Evolutionary conservation across 2,797 vertebrate species (phyloP).

Genomic region (Ptychobarbus kaznakovi): DNA sequence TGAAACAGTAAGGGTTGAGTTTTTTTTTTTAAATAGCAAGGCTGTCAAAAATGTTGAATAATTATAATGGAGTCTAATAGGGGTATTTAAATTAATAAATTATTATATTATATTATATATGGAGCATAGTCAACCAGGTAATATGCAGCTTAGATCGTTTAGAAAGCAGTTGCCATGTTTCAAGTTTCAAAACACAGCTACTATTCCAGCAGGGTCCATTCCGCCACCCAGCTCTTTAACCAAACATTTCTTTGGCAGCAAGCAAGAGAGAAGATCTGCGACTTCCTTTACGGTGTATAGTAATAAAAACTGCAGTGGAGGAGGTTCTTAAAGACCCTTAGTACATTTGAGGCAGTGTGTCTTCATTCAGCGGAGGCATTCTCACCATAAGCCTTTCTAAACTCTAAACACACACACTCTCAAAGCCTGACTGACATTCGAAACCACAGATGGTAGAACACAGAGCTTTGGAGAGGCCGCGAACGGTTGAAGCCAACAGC

Average conservation of each 20-base stretch:
- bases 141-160: background rate
- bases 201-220: slow-evolving; percentile 12
- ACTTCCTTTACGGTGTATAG: slow-evolving; percentile 25
- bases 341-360: slow-evolving; percentile 33
- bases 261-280: slow-evolving; percentile 21
- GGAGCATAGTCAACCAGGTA: background rate
- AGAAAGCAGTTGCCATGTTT: background rate
- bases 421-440: slow-evolving; percentile 45
- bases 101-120: background rate
- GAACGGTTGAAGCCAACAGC: slow-evolving; percentile 41
- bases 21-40: background rate
- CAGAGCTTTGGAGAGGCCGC: slow-evolving; percentile 25
- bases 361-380: slow-evolving; percentile 39
- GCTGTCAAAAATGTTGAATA: background rate
- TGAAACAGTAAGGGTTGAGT: background rate
- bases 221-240: slow-evolving; percentile 16
- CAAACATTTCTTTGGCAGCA: slow-evolving; percentile 34
- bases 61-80: background rate
- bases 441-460: slow-evolving; percentile 49
- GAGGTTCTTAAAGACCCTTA: slow-evolving; percentile 11
- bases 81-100: background rate
- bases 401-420: slow-evolving; percentile 51
- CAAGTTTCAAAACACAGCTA: slow-evolving; percentile 16
- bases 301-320: slow-evolving; percentile 11
- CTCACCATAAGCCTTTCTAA: slow-evolving; percentile 45